Evolutionary conservation across 1,140 invertebrate species (phyloP), one percentile per base, ranked within the genome.

Genomic region (Pseudomyrmex cubaensis): DNA sequence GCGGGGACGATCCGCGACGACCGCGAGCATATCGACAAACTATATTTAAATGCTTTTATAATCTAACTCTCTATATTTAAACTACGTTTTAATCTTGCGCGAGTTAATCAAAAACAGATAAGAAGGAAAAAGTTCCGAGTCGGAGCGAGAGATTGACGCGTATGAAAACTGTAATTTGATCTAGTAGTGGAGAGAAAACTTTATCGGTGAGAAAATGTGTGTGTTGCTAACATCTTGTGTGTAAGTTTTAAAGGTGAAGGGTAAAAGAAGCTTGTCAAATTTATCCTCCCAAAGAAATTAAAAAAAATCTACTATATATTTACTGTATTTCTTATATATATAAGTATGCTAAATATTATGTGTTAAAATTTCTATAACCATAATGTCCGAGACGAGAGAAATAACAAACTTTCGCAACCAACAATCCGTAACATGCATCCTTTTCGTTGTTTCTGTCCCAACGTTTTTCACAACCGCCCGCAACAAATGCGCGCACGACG

Each of bases 161-260:
- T 74, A 70, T 84, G 85, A 87, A 87, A 86, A 84, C 56, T 67
- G 73, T 86, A 86, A 86, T 84, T 86, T 69, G 84, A 84, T 82
- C 46, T 61, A 61, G 2, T 46, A 61, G 5, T 46, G 56, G 7
- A 44, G 35, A 46, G 25, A 17, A 52, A 86, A 86, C 44, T 86
- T 82, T 44, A 9, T 25, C 44, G 63, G 63, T 35, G 35, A 35
- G 20, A 17, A 52, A 22, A 35, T 35, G 35, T 35, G 35, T 35
- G 67, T 69, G 76, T 56, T 50, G 13, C 57, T 72, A 67, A 85
- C 25, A 46, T 15, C 35, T 22, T 13, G 25, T 44, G 12, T n/a
- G 4, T 80, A 61, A 80, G 5, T 78, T 59, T 67, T 13, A 67
- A 78, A 67, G 62, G 25, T 7, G 17, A 7, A 3, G 5, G 0